phyloP scores from a whole-genome alignment of 2,797 vertebrate species.

The Mus caroli region DNA sequence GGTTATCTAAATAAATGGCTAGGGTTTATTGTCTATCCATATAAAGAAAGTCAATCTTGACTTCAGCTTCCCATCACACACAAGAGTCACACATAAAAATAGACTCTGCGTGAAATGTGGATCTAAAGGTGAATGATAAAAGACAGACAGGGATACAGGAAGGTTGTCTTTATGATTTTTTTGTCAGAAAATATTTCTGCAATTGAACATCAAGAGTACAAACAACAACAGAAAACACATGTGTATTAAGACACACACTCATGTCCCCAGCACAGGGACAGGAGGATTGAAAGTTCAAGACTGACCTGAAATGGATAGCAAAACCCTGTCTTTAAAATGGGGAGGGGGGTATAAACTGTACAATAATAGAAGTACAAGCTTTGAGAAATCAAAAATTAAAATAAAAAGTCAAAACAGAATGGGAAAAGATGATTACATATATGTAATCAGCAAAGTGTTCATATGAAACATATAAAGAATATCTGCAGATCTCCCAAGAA shows the following conservation, averaged over 20 bases:
- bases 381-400: neutral
- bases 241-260: neutral
- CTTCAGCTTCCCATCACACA: neutral
- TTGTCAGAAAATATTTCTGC: neutral
- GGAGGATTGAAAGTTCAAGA: neutral
- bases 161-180: neutral
- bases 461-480: neutral
- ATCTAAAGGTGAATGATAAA: neutral
- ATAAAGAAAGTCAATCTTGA: neutral
- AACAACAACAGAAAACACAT: neutral
- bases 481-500: neutral
- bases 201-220: neutral
- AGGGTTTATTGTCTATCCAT: neutral
- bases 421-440: neutral
- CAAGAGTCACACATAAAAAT: neutral
- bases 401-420: neutral
- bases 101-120: neutral
- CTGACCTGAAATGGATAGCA: neutral
- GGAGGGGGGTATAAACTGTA: neutral
- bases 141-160: neutral
- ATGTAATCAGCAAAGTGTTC: neutral
- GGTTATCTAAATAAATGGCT: neutral
- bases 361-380: neutral
- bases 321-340: neutral
- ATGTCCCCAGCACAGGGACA: too few species aligned